Evolutionary conservation across 1,140 invertebrate genomes (phyloP).

Genomic region (Samia ricini): DNA sequence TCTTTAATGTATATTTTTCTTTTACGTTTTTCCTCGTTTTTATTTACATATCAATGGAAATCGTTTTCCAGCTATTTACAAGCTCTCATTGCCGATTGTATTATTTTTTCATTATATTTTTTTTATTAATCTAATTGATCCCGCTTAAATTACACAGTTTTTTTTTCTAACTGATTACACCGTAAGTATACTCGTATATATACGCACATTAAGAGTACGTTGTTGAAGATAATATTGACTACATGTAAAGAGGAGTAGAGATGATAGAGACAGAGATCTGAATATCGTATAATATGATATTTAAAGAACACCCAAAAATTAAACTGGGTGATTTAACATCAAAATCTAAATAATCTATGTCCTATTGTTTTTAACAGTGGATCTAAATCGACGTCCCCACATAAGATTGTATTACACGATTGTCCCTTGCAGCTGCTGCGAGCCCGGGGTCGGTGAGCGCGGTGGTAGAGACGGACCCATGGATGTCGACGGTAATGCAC

Average conservation of each 20-base stretch:
- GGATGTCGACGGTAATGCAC: constrained; percentile 74
- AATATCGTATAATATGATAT: constrained; percentile 1
- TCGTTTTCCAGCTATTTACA: constrained; percentile 17
- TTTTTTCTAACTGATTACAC: constrained; percentile 14
- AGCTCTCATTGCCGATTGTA: constrained; percentile 41
- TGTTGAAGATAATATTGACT: constrained; percentile 14
- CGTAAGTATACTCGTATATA: too few species aligned
- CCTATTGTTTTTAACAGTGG: constrained; percentile 83
- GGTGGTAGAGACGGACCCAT: constrained; percentile 58
- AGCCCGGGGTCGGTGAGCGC: constrained; percentile 77
- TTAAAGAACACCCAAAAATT: too few species aligned
- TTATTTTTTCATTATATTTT: constrained; percentile 27
- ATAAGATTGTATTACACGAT: constrained; percentile 95
- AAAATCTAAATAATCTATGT: constrained; percentile 59
- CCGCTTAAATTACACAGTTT: constrained; percentile 63
- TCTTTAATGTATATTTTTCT: not conserved
- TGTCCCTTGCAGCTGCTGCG: constrained; percentile 89
- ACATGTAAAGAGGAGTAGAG: constrained; percentile 28
- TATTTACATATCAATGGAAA: constrained; percentile 1
- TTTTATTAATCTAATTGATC: constrained; percentile 67
- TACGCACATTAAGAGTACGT: constrained; percentile 9
- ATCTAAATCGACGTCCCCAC: constrained; percentile 89
- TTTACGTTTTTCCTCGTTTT: not conserved
- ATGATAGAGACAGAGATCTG: constrained; percentile 22
- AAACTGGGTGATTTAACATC: constrained; percentile 7